Base-by-base conservation (phyloP, 2,888 invertebrate genomes). In the Melipona beecheii region DNA sequence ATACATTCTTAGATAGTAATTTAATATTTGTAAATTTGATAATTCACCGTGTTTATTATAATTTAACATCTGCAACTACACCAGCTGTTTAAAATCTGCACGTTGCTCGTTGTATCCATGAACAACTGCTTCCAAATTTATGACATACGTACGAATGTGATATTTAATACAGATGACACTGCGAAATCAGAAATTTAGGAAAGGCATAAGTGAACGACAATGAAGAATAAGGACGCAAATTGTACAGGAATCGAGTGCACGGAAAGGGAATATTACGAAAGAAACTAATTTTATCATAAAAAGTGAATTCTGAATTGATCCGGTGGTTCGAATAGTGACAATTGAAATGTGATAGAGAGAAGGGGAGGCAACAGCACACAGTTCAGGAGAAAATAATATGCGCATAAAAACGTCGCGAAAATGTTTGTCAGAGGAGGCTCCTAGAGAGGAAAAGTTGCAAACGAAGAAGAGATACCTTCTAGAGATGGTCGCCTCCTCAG, bases 341-440 rank as follows among this genome's bases (percentile, higher is more conserved):
- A 71, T 83, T 62, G 82, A 75, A 24, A 83, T 68, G 75, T 62
- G 75, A 82, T 74, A 58, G 43, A 43, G 43, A 56, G n/a, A 36
- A 15, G 19, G 56, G 56, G 50, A 50, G 15, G 31, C n/a, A 24
- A 27, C 17, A 21, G 52, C 13, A 69, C 24, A 19, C 52, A 62
- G 49, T 66, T 11, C 17, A 19, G 31, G 49, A 43, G 62, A 24
- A 31, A 43, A 52, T 82, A 81, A 75, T 82, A 82, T 82, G 82
- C 58, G 15, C 54, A 50, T 75, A 66, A 21, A 62, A 83, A 21
- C 58, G 54, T 70, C 36, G 60, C 15, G 36, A 68, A 60, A 81
- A 79, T 72, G 75, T 70, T n/a, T 36, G 66, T 68, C 65, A 75
- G 75, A 81, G 82, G 71, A n/a, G 71, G 81, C 50, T 75, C 71